Base-by-base conservation (phyloP, 1,140 invertebrate species). In the Lepidotrigona ventralis region DNA sequence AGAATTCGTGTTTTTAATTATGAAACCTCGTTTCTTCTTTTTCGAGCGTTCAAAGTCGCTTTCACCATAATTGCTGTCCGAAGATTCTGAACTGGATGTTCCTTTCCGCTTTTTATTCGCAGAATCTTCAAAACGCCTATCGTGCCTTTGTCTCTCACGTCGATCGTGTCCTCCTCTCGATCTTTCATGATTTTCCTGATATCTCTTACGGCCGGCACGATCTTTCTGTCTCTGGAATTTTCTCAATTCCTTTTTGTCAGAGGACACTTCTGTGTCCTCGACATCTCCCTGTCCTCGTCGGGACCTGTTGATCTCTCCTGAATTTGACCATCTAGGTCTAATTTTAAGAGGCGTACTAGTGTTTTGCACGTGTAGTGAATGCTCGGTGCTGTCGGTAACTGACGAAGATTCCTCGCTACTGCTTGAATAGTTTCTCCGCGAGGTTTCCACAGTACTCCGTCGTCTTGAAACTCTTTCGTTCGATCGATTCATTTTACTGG, bases 301-400 rank as follows among this genome's bases (percentile, higher is more conserved):
- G 19, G 58, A 72, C 60, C 76, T 71, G 46, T 72, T 71, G 69
- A 73, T 73, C 19, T 79, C 23, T 8, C 72, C 69, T 14, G 39
- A 19, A 53, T 79, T 60, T 11, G 74, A 63, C 66, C 69, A 51
- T 51, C 29, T 56, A 15, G 26, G 15, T 46, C 26, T 56, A 33
- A 33, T 33, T 33, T 2, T 33, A 8, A 79, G 26, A 21, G 82
- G 82, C 5, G 82, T 79, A 33, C 81, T 83, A 5, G 69, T 72
- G 33, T 39, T 79, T 5, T 73, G 79, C 1, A 53, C 19, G 9
- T 39, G 15, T 15, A 29, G 12, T 9, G 60, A 60, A 46, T 58
- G 6, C 26, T 72, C 51, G 1, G 9, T 46, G 6, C 54, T 64
- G 1, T 64, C 56, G 23, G 23, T 54, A 15, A 56, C 0, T 33